Evolutionary conservation across 2,888 invertebrate species (phyloP).

Genomic region (Drosophila ezoana): DNA sequence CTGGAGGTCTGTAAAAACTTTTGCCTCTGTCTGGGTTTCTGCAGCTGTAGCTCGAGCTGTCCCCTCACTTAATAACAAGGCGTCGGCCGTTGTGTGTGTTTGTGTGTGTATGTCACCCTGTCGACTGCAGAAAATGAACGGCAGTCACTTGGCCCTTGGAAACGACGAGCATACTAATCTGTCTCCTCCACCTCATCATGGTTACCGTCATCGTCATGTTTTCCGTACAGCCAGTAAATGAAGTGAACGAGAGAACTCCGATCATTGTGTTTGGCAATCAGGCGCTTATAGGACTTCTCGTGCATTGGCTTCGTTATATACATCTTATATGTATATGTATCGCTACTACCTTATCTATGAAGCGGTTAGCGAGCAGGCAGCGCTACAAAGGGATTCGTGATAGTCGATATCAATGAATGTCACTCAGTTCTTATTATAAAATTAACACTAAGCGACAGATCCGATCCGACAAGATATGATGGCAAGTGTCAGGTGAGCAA

Average conservation of each 20-base stretch:
- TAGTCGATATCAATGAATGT: slow-evolving; percentile 76
- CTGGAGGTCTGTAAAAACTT: slow-evolving; percentile 67
- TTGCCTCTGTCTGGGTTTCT: slow-evolving; percentile 53
- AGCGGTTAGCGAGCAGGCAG: slow-evolving; percentile 63
- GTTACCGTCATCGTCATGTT: slow-evolving; percentile 5
- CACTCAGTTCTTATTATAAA: slow-evolving; percentile 64
- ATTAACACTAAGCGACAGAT: slow-evolving; percentile 62
- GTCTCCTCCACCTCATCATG: slow-evolving; percentile 30
- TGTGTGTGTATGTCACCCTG: slow-evolving; percentile 51
- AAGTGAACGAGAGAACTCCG: slow-evolving; percentile 36
- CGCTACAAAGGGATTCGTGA: slow-evolving; percentile 60
- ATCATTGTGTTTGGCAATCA: slow-evolving; percentile 53
- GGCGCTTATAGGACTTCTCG: slow-evolving; percentile 38
- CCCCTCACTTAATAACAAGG: slow-evolving; percentile 67
- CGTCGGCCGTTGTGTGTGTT: slow-evolving; percentile 43
- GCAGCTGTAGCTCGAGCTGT: slow-evolving; percentile 10
- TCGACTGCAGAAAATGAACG: slow-evolving; percentile 59
- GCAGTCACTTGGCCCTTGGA: slow-evolving; percentile 53
- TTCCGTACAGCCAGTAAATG: slow-evolving; percentile 34
- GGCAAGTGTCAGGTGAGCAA: slow-evolving; percentile 54
- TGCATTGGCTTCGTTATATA: slow-evolving; percentile 2
- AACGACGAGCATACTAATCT: slow-evolving; percentile 74
- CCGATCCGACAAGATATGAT: slow-evolving; percentile 20
- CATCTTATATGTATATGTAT: not conserved
- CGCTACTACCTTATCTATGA: slow-evolving; percentile 25